Percentiles rank a stretch among this genome's conserved stretches.
phyloP scores from a whole-genome alignment of 2,113 vertebrate species.

The Morone chrysops region DNA sequence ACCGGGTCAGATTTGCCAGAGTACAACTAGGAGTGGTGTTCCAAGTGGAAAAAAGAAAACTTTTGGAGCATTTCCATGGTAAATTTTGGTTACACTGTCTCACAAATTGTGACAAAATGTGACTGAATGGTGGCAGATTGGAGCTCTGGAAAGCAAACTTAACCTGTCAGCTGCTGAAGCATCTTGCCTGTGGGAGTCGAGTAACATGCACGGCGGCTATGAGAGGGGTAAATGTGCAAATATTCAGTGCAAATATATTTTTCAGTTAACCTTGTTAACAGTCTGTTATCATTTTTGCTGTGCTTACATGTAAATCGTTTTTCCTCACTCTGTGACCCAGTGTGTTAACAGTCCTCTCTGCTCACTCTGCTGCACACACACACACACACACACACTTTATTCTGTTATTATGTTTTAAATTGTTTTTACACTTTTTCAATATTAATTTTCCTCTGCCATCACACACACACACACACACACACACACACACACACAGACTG shows the following conservation, averaged over 20 bases:
- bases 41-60: no score
- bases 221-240: background rate
- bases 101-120: background rate
- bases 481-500: background rate
- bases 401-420: background rate
- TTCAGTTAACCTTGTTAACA: background rate
- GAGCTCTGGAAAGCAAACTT: background rate
- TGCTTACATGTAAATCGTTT: background rate
- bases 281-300: background rate
- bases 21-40: background rate
- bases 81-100: background rate
- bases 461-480: constrained; percentile 24
- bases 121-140: background rate
- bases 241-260: background rate
- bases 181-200: background rate
- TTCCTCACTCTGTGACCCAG: background rate
- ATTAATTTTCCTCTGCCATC: constrained; percentile 1
- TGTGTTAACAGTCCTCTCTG: background rate
- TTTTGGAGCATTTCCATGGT: background rate
- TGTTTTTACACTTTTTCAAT: background rate
- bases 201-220: no score
- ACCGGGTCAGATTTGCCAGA: background rate
- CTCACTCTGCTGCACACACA: background rate
- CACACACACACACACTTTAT: background rate
- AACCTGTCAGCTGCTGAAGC: background rate